A percentile compares a stretch with the other conserved stretches of the same genome.
phyloP scores from a whole-genome alignment of 2,888 invertebrate genomes.

The Lasiommata megera region DNA sequence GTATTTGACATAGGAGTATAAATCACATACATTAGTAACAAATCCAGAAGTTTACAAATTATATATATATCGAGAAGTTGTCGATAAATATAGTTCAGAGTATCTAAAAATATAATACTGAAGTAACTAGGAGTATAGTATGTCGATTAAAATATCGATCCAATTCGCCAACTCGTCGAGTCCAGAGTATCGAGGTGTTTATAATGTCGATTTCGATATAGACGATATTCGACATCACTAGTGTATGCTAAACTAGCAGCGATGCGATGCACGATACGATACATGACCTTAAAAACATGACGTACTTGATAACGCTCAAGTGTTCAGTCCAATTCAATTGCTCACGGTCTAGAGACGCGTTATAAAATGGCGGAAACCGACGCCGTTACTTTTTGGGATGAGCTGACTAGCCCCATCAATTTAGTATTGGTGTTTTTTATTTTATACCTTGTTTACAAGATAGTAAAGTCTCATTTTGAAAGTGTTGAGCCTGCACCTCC shows the following conservation, averaged over 20 bases:
- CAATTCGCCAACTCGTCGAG: background rate
- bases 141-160: too few species aligned
- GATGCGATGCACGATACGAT: slow-evolving; percentile 24
- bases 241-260: slow-evolving; percentile 10
- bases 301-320: slow-evolving; percentile 39
- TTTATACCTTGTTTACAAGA: slow-evolving; percentile 83
- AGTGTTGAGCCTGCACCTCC: slow-evolving; percentile 55
- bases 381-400: slow-evolving; percentile 64
- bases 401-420: slow-evolving; percentile 68
- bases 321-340: slow-evolving; percentile 38
- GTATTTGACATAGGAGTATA: too few species aligned
- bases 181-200: background rate
- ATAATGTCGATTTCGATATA: background rate
- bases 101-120: too few species aligned
- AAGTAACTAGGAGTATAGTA: too few species aligned
- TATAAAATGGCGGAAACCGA: slow-evolving; percentile 44
- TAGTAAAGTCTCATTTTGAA: slow-evolving; percentile 76
- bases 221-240: slow-evolving; percentile 6
- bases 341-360: slow-evolving; percentile 34
- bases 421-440: slow-evolving; percentile 62
- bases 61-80: too few species aligned
- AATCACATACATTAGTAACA: too few species aligned
- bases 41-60: too few species aligned
- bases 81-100: too few species aligned
- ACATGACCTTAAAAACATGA: slow-evolving; percentile 38